phyloP scores from a whole-genome alignment of 2,797 vertebrate genomes.

The Scolopax bukidnonensis region DNA sequence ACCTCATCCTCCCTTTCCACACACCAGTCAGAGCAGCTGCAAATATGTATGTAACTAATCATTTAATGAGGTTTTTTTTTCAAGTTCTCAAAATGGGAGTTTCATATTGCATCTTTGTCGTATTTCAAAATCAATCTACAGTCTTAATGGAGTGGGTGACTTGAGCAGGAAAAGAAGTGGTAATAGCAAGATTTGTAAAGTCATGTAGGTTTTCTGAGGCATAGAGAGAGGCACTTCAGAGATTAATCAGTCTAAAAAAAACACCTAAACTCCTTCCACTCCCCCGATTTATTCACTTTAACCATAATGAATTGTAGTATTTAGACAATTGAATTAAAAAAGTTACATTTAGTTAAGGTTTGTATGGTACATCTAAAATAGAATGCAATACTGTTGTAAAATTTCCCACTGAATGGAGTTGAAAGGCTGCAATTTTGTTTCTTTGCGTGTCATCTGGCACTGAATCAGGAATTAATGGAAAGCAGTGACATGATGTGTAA shows the following conservation, averaged over 20 bases:
- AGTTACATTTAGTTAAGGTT: not conserved
- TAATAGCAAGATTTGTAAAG: not conserved
- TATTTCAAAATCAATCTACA: not conserved
- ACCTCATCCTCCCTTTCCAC: not conserved
- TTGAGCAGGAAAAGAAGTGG: not conserved
- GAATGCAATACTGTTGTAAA: not conserved
- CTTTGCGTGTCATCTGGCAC: not conserved
- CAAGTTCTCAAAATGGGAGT: not conserved
- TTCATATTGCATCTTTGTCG: not conserved
- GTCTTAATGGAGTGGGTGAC: not conserved
- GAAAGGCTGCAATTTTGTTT: not conserved
- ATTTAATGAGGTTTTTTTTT: not conserved
- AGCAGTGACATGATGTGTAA: not conserved
- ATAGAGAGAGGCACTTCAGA: not conserved
- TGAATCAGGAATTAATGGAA: not conserved
- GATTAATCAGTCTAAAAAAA: not conserved
- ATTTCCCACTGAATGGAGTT: not conserved
- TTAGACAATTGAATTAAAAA: not conserved
- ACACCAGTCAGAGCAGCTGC: not conserved
- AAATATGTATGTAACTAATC: not conserved
- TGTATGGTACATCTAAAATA: not conserved
- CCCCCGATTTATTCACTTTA: not conserved
- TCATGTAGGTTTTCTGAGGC: not conserved
- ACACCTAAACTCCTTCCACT: too few species aligned
- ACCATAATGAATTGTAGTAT: not conserved